Evolutionary conservation across 2,888 invertebrate genomes (phyloP), one percentile per base, ranked within the genome.

Genomic region (Monoplex corrugatus): DNA sequence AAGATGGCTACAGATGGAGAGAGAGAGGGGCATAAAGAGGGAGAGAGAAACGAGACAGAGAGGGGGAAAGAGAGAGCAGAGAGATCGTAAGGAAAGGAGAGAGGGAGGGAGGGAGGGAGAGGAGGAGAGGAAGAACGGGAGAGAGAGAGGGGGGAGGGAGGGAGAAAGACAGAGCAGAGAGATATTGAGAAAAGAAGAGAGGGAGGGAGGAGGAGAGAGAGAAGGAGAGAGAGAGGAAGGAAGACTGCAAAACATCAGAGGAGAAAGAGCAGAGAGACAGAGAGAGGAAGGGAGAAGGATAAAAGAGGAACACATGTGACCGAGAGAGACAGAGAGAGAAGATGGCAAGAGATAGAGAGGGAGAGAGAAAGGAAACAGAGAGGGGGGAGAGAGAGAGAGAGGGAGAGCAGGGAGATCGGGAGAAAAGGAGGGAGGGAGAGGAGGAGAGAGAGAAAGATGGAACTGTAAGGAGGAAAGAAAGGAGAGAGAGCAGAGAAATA

Each of bases 301-400:
- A 35, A 35, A 35, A 38, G 38, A 75, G 23, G 35, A 23, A 23
- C 8, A 35, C 19, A 35, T 35, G 35, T 38, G 57, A 78, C 50
- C 50, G 75, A 45, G 50, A 23, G 35, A 57, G 43, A 50, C 43
- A 75, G 45, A 82, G 45, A 82, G 78, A 40, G 68, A n/a, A 28
- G 28, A n/a, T n/a, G n/a, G 28, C 8, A n/a, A 32, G 75, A 72
- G 83, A 35, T 40, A 72, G 50, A 78, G 45, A 10, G 28, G 38
- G 45, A 44, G 45, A 82, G 35, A 50, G 87, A 50, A 38, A 86
- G 32, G 19, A 35, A 84, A 13, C n/a, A 57, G 28, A 35, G 28
- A 35, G 32, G 72, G 32, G 72, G 45, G 28, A 43, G 44, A 44
- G 68, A 86, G 75, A 84, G 84, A 57, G 68, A 86, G 75, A 75